Percentiles rank a stretch among this genome's conserved stretches.
These are phyloP conservation scores for Loripinus fragilis DNA, from an alignment of 2,888 invertebrate species.

Conservation along the genomic window DNA sequence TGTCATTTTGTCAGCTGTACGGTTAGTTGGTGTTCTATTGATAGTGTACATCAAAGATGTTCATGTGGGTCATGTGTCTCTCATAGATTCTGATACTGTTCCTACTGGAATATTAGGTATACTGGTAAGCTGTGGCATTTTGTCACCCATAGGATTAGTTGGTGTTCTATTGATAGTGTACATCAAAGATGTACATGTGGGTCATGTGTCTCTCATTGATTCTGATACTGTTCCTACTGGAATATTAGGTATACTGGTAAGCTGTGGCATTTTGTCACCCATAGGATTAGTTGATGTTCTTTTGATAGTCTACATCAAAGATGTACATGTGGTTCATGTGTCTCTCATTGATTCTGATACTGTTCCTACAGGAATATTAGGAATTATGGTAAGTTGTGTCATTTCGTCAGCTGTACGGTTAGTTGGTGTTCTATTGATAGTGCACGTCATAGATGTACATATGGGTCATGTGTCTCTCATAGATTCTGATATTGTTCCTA, in stretches of 20 bases:
- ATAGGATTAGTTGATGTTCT: slow-evolving; percentile 92
- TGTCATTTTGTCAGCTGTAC: slow-evolving; percentile 91
- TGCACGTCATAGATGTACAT: slow-evolving; percentile 91
- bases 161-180: slow-evolving; percentile 98
- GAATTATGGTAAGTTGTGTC: slow-evolving; percentile 89
- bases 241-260: slow-evolving; percentile 95
- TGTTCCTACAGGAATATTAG: slow-evolving; percentile 98
- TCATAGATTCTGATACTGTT: slow-evolving; percentile 92
- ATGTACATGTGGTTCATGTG: slow-evolving; percentile 88
- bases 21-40: slow-evolving; percentile 96
- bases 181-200: slow-evolving; percentile 88
- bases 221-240: slow-evolving; percentile 96
- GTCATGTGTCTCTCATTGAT: slow-evolving; percentile 90
- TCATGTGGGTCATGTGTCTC: slow-evolving; percentile 88
- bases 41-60: slow-evolving; percentile 92
- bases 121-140: slow-evolving; percentile 87
- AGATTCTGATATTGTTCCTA: slow-evolving; percentile 92
- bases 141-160: too few relatives aligned
- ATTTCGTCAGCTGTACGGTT: too few relatives aligned
- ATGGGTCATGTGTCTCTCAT: slow-evolving; percentile 90
- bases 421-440: too few relatives aligned
- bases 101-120: slow-evolving; percentile 98
- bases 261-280: slow-evolving; percentile 27
- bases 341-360: slow-evolving; percentile 91
- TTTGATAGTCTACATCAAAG: slow-evolving; percentile 93